phyloP scores from a whole-genome alignment of 37 sponge, comb jelly and placozoan genomes.

The Agelas oroides region DNA sequence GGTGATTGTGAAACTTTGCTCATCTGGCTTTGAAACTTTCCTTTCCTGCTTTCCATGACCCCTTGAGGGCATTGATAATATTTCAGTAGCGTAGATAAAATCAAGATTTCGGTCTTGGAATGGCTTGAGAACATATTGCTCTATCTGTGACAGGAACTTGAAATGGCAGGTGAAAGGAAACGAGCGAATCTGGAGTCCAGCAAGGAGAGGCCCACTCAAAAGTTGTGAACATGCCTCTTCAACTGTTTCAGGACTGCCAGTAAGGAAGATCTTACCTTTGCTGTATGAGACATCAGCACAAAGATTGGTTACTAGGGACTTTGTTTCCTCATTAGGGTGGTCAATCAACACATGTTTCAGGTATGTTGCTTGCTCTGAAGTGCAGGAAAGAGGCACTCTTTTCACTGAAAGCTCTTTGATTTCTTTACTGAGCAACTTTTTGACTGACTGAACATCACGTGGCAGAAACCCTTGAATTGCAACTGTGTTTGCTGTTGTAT shows the following conservation, averaged over 20 bases:
- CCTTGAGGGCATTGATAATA: not conserved
- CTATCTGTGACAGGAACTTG: slow-evolving; percentile 50
- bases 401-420: not conserved
- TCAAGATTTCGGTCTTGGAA: not conserved
- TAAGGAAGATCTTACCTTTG: not conserved
- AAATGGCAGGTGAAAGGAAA: slow-evolving; percentile 7
- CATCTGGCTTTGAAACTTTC: not conserved
- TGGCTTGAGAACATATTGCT: slow-evolving; percentile 20
- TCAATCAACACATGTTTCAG: not conserved
- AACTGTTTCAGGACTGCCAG: slow-evolving; percentile 21
- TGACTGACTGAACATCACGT: not conserved
- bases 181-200: not conserved
- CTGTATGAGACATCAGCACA: not conserved
- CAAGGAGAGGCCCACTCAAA: not conserved
- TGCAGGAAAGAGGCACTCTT: not conserved
- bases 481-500: not conserved
- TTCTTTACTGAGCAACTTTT: not conserved
- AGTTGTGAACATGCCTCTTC: not conserved
- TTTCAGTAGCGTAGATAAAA: not conserved
- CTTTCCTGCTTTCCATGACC: not conserved
- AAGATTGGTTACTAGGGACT: not conserved
- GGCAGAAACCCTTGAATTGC: not conserved
- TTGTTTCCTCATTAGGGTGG: not conserved
- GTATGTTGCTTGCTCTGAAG: not conserved
- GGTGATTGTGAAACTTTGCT: slow-evolving; percentile 1